phyloP scores from a whole-genome alignment of 2,113 vertebrate species.

The Pavo muticus region DNA sequence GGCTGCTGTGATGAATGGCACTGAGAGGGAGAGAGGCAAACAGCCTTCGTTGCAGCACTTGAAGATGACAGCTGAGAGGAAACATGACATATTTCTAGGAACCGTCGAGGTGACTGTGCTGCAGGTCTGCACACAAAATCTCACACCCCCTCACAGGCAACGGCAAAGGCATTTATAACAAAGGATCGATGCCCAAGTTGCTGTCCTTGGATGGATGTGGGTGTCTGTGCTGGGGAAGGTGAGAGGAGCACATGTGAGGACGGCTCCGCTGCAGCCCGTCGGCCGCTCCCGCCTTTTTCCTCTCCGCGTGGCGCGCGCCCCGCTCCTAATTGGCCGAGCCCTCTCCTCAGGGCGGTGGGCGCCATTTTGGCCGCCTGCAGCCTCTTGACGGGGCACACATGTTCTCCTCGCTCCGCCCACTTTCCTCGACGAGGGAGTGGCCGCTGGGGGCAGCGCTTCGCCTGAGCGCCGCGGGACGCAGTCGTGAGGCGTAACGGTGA shows the following conservation, averaged over 20 bases:
- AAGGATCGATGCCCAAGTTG: rapidly evolving
- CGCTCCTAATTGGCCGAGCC: neutral
- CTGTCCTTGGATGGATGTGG: rapidly evolving
- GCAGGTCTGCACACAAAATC: rapidly evolving
- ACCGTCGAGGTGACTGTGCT: neutral
- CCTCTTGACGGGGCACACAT: rapidly evolving
- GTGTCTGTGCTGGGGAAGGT: too few species aligned
- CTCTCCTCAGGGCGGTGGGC: neutral
- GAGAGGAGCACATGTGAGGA: neutral
- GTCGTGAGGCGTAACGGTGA: neutral
- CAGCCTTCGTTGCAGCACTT: neutral
- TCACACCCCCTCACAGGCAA: neutral
- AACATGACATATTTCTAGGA: neutral
- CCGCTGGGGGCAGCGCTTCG: neutral
- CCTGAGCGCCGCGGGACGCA: neutral
- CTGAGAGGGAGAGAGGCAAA: neutral
- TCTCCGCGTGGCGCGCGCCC: neutral
- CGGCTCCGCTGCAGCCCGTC: neutral
- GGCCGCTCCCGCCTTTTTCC: neutral
- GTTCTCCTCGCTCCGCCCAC: rapidly evolving
- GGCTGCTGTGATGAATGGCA: rapidly evolving
- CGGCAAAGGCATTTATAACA: neutral
- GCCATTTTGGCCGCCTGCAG: neutral
- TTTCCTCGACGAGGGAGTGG: neutral
- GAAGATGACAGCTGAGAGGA: too few species aligned